phyloP scores from a whole-genome alignment of 2,113 vertebrate species.

The Panthera leo region DNA sequence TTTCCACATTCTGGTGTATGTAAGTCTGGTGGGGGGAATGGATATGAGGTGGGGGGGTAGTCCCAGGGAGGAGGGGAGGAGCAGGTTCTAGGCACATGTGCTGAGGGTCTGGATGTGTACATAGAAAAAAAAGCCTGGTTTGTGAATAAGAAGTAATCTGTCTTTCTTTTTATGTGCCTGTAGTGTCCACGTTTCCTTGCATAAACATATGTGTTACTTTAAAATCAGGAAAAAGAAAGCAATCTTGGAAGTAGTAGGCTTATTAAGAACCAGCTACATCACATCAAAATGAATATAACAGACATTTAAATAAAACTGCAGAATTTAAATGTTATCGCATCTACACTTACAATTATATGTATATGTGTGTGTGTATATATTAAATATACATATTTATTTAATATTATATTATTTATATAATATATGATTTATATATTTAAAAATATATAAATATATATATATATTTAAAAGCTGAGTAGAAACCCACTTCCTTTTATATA shows the following conservation, averaged over 20 bases:
- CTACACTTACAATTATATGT: not conserved
- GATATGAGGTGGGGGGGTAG: not conserved
- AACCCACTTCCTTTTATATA: not conserved
- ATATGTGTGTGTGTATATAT: too few species aligned
- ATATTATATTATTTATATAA: too few species aligned
- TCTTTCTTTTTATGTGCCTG: not conserved
- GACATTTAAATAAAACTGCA: not conserved
- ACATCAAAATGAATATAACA: not conserved
- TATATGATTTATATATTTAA: too few species aligned
- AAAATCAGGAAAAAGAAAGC: not conserved
- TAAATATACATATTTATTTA: too few species aligned
- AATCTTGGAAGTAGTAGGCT: not conserved
- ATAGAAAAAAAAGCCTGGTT: not conserved
- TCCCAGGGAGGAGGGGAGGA: not conserved
- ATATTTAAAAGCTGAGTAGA: not conserved
- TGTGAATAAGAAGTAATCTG: not conserved
- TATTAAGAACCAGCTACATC: not conserved
- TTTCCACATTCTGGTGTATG: not conserved
- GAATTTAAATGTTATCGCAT: not conserved
- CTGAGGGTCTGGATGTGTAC: not conserved
- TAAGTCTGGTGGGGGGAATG: too few species aligned
- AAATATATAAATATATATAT: too few species aligned
- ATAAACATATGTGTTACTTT: not conserved
- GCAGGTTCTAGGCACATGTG: rapidly evolving
- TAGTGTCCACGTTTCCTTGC: not conserved